Evolutionary conservation across 2,113 vertebrate genomes (phyloP), one percentile per base, ranked within the genome.

Genomic region (Oncorhynchus tshawytscha): DNA sequence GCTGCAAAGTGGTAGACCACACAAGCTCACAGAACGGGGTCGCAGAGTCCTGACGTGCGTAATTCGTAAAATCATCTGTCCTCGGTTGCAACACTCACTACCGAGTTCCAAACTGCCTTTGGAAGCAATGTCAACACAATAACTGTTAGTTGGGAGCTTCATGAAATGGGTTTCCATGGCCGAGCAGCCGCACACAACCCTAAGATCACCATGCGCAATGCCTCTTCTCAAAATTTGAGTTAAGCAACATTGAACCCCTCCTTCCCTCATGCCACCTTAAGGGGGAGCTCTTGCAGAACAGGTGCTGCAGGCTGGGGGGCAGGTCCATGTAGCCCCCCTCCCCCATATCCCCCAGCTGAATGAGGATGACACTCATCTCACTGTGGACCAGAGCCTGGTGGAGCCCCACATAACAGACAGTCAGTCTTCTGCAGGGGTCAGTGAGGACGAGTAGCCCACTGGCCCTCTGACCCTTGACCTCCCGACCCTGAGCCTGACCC

Each of bases 171-270:
- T 29, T 29, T 29, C 29, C 4, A 29, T 29, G 29, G 29, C 29
- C 29, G 29, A 29, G 29, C 29, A 29, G 29, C 29, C 29, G 4
- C 29, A 29, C 29, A 29, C 29, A 29, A 29, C 29, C 29, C 29
- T 29, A 29, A 29, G 29, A 29, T 29, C 29, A 29, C 29, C 29
- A 29, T 29, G 29, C 29, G 29, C 29, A 29, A 29, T 29, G 29
- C 29, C 84, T 92, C 82, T 97, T 97, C 96, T 95, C 96, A 80
- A 97, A 97, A 67, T 72, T 87, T 0, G 91, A 93, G 73, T 87
- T 92, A 8, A 85, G 82, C 0, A 80, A 81, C 0, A 73, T 20
- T n/a, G 82, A 75, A 0, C 3, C 8, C 1, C 18, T 45, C 2
- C 70, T 85, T 8, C 81, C 74, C 11, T 88, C 85, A 0, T 73